Base-by-base conservation (phyloP, 2,888 invertebrate genomes). In the Drosophila glabriapex region DNA sequence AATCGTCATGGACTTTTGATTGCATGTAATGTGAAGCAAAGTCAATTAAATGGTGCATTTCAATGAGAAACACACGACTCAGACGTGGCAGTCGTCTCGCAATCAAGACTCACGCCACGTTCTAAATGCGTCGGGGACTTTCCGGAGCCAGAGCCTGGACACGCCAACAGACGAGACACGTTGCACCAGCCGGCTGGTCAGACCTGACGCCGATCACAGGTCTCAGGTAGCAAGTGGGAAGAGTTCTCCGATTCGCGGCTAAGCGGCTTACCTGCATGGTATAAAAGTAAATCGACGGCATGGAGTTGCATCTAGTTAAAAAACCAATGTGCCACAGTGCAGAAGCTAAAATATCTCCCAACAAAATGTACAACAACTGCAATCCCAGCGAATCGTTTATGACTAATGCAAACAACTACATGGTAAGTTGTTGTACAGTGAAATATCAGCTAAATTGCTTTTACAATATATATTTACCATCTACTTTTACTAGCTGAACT, bases 241-340 rank as follows among this genome's bases (percentile, higher is more conserved):
- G 41, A 60, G 58, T 67, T 58, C 33, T 43, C 53, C 46, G 69
- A 83, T 60, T 68, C 62, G 80, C 66, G 52, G 25, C 14, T 31
- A 50, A n/a, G 14, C 28, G 4, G 4, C 33, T 41, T 83, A 77
- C 91, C 91, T 91, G 73, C 1, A 4, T 10, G 50, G 68, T 89
- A 85, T 91, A 91, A 73, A 85, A 91, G 82, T 68, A 68, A 63
- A 73, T 22, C 22, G 59, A 43, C 55, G 19, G 10, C 52, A 19
- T 28, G 46, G 31, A 67, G 39, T 29, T 41, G 58, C 69, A 87
- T 54, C 35, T 59, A 85, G 88, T 91, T 79, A 90, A 91, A 87
- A 85, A 90, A 82, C 19, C 33, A 62, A 67, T 46, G 58, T 79
- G 69, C 63, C 56, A 55, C 64, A 43, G 85, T 61, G 43, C 70